A percentile compares a stretch with the other conserved stretches of the same genome.
Conservation (phyloP, 2,888 invertebrate genomes). For the Therioaphis trifolii region DNA sequence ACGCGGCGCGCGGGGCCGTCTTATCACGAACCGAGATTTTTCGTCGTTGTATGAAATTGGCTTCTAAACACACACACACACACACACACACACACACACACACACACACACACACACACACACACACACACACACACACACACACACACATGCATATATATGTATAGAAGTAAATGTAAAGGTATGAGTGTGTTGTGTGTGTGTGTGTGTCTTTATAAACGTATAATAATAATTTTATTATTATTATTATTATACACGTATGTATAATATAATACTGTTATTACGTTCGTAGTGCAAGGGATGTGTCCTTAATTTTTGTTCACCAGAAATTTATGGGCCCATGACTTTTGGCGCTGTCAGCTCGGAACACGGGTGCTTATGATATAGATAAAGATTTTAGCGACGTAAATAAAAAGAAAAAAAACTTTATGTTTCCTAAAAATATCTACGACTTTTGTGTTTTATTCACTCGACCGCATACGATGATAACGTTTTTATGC, state of each 20-base stretch:
- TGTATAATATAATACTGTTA: not conserved
- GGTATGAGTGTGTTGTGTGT: not conserved
- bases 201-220: not conserved
- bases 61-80: constrained; percentile 38
- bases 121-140: not conserved
- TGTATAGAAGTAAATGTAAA: not conserved
- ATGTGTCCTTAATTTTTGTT: constrained; percentile 54
- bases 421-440: constrained; percentile 50
- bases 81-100: not conserved
- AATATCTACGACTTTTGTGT: constrained; percentile 44
- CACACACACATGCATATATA: not conserved
- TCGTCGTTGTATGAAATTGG: constrained; percentile 51
- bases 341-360: constrained; percentile 51
- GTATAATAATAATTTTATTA: not conserved
- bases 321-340: constrained; percentile 46
- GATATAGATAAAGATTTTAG: constrained; percentile 55
- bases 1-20: not conserved
- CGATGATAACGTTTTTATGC: not conserved
- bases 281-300: constrained; percentile 43
- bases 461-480: not conserved
- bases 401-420: constrained; percentile 35
- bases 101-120: too few relatives aligned
- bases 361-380: constrained; percentile 15
- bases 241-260: not conserved
- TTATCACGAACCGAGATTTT: constrained; percentile 61